A percentile compares a stretch with the other conserved stretches of the same genome.
Conservation (phyloP, 2,888 invertebrate genomes). For the Melanargia galathea region DNA sequence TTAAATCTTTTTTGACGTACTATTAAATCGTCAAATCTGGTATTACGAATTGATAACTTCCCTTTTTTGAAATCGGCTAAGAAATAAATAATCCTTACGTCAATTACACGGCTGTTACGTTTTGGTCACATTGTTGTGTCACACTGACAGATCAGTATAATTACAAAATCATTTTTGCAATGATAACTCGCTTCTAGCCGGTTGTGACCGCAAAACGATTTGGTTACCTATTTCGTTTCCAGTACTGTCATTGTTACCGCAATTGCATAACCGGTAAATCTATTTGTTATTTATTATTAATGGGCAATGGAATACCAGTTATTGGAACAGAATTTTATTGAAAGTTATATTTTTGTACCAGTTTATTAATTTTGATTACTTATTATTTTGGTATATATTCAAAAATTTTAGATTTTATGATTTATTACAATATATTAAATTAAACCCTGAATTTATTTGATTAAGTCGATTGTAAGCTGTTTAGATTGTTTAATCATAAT, state of each 20-base stretch:
- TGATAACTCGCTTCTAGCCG: constrained; percentile 8
- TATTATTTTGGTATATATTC: no score
- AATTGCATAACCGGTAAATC: not conserved
- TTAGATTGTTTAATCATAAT: no score
- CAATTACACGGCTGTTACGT: not conserved
- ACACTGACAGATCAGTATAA: not conserved
- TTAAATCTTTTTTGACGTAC: no score
- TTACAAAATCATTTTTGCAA: constrained; percentile 11
- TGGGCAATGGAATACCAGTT: not conserved
- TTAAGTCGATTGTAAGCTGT: no score
- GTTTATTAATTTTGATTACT: not conserved
- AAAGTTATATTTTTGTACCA: not conserved
- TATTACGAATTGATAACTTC: no score
- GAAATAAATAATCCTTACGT: not conserved
- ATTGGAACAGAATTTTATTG: not conserved
- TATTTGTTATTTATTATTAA: not conserved
- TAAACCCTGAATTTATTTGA: no score
- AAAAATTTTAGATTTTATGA: no score
- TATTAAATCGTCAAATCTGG: no score
- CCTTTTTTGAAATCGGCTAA: no score
- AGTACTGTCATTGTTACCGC: not conserved
- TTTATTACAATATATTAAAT: no score
- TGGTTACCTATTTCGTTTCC: not conserved
- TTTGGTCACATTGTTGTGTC: not conserved
- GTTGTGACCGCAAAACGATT: constrained; percentile 6